These are phyloP conservation scores for Gobio gobio DNA, from an alignment of 2,113 vertebrate species.

Conservation along the genomic window DNA sequence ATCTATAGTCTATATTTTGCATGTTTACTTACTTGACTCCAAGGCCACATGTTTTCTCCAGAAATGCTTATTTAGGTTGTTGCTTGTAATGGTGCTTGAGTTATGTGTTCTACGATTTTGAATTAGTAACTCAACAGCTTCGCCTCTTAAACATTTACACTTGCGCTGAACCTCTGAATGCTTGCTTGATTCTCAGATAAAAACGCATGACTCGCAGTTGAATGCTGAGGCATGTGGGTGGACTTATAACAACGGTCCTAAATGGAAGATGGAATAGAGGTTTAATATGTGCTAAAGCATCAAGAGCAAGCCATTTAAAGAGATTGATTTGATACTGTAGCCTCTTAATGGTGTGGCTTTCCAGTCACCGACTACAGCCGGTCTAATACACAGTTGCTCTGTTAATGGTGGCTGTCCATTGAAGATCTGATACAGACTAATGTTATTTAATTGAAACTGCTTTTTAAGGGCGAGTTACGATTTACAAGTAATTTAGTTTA, in stretches of 20 bases:
- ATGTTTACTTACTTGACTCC: not conserved
- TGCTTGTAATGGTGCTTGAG: slow-evolving; percentile 4
- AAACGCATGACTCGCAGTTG: not conserved
- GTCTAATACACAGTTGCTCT: not conserved
- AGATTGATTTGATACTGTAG: slow-evolving; percentile 22
- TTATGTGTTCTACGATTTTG: slow-evolving; percentile 24
- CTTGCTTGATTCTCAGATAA: slow-evolving; percentile 15
- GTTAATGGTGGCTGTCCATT: not conserved
- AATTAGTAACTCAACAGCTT: slow-evolving; percentile 28
- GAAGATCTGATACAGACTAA: slow-evolving; percentile 11
- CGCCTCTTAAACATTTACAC: not conserved
- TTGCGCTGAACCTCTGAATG: not conserved
- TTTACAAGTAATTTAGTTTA: slow-evolving; percentile 1
- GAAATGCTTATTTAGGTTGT: slow-evolving; percentile 30
- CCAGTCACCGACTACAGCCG: not conserved
- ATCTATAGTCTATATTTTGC: not conserved
- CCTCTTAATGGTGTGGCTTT: slow-evolving; percentile 13
- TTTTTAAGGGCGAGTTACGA: slow-evolving; percentile 29
- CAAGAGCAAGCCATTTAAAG: slow-evolving; percentile 4
- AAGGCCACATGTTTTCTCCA: slow-evolving; percentile 12
- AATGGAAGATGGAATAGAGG: not conserved
- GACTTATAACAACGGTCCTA: not conserved
- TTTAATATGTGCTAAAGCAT: not conserved
- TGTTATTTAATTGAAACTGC: not conserved
- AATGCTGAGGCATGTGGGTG: slow-evolving; percentile 4